A percentile compares a stretch with the other conserved stretches of the same genome.
These are phyloP conservation scores for Drosophila albomicans DNA, from an alignment of 1,140 invertebrate species.

Conservation along the genomic window DNA sequence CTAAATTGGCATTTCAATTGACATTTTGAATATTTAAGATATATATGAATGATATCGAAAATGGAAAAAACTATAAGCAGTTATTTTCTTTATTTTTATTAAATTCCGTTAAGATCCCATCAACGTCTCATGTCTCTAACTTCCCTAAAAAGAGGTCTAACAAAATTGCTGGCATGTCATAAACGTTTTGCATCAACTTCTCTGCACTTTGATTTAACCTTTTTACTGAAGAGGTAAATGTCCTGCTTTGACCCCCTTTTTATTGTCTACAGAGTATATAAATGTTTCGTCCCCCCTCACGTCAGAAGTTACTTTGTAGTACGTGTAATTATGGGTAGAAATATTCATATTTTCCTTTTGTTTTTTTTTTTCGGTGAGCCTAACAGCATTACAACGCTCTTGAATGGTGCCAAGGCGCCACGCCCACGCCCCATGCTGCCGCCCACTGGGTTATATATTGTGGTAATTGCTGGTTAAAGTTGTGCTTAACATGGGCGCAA, in stretches of 20 bases:
- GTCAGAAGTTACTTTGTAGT: background rate
- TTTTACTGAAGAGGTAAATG: background rate
- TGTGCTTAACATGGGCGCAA: slow-evolving; percentile 60
- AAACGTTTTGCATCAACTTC: no score
- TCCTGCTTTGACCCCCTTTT: background rate
- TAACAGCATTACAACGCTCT: slow-evolving; percentile 14
- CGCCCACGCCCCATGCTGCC: slow-evolving; percentile 22
- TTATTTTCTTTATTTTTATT: no score
- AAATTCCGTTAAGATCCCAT: no score
- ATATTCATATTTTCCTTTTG: background rate
- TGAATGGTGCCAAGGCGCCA: slow-evolving; percentile 41
- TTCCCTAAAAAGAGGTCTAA: no score
- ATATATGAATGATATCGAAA: no score
- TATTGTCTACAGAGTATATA: background rate
- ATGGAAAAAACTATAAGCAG: no score
- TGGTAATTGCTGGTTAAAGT: slow-evolving; percentile 54
- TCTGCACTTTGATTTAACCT: no score
- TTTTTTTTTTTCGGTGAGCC: background rate
- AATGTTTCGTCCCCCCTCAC: background rate
- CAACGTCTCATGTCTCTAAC: no score
- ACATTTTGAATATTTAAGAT: no score
- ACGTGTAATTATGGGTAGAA: slow-evolving; percentile 2
- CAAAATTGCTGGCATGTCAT: no score
- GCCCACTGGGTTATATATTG: slow-evolving; percentile 28
- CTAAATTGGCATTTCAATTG: no score